These are phyloP conservation scores for Liolophura sinensis DNA, from an alignment of 1,140 invertebrate species.

Conservation along the genomic window DNA sequence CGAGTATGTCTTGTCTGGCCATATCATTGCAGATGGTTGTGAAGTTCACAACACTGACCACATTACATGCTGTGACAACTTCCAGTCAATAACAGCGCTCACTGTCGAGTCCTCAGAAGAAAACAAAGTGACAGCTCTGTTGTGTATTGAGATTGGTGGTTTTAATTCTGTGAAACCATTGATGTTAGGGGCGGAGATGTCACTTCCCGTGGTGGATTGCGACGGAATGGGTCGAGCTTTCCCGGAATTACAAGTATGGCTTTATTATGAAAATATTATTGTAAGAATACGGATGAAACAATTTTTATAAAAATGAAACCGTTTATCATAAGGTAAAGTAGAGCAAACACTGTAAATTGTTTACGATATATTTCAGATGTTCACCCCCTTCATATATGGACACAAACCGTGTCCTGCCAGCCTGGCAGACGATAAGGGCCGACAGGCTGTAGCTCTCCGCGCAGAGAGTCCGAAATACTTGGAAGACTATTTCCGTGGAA, in stretches of 20 bases:
- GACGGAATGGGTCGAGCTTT: constrained; percentile 56
- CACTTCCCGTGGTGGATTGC: constrained; percentile 43
- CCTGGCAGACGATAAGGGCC: constrained; percentile 37
- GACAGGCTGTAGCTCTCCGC: constrained; percentile 30
- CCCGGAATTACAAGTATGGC: constrained; percentile 32
- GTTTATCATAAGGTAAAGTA: not conserved
- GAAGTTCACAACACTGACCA: no score
- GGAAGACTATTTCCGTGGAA: constrained; percentile 41
- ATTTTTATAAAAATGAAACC: no score
- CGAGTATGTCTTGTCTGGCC: no score
- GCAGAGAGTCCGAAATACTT: constrained; percentile 32
- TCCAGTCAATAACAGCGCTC: no score
- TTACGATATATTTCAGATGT: constrained; percentile 36
- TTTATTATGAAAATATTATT: not conserved
- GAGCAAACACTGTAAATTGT: not conserved
- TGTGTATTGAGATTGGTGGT: constrained; percentile 49
- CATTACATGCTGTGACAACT: no score
- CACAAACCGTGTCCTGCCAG: constrained; percentile 30
- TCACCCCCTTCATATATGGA: constrained; percentile 44
- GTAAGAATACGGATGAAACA: not conserved
- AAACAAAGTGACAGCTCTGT: constrained; percentile 32
- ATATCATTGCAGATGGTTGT: no score
- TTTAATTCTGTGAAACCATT: constrained; percentile 49
- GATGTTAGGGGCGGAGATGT: constrained; percentile 35
- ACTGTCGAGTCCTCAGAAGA: not conserved